phyloP scores from a whole-genome alignment of 2,888 invertebrate genomes.

The Tromatobia lineatoria region DNA sequence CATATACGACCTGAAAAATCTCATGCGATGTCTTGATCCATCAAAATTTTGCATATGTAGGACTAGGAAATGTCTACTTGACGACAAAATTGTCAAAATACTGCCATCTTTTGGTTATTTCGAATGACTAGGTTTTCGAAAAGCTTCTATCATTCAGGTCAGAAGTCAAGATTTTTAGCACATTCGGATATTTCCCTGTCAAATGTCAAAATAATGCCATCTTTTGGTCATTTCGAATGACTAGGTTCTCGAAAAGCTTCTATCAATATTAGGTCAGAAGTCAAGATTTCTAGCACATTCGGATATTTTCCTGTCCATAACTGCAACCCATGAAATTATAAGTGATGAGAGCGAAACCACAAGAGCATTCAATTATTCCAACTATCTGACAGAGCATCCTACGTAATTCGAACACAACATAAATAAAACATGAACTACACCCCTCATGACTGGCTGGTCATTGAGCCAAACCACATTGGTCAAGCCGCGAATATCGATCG shows the following conservation, averaged over 20 bases:
- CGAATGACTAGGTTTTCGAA: too few relatives aligned
- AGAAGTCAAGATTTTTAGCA: too few relatives aligned
- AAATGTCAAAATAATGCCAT: too few relatives aligned
- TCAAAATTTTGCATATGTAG: not conserved
- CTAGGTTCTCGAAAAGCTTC: too few relatives aligned
- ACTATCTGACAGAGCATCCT: not conserved
- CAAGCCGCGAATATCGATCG: slow-evolving; percentile 9
- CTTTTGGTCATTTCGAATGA: too few relatives aligned
- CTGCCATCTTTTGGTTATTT: too few relatives aligned
- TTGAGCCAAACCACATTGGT: slow-evolving; percentile 20
- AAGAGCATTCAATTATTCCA: not conserved
- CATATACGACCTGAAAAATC: not conserved
- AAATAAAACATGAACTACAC: slow-evolving; percentile 6
- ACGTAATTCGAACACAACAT: not conserved
- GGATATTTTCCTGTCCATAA: not conserved
- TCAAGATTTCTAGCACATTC: too few relatives aligned
- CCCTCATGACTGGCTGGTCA: not conserved
- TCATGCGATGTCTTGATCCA: not conserved
- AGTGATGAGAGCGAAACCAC: not conserved
- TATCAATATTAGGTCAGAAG: too few relatives aligned
- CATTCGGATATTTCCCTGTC: not conserved
- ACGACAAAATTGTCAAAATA: too few relatives aligned
- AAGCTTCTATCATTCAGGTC: too few relatives aligned
- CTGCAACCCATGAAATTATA: not conserved
- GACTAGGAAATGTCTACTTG: too few relatives aligned